Percentiles rank a stretch among this genome's conserved stretches.
These are phyloP conservation scores for Arion vulgaris DNA, from an alignment of 1,140 invertebrate genomes.

Conservation along the genomic window DNA sequence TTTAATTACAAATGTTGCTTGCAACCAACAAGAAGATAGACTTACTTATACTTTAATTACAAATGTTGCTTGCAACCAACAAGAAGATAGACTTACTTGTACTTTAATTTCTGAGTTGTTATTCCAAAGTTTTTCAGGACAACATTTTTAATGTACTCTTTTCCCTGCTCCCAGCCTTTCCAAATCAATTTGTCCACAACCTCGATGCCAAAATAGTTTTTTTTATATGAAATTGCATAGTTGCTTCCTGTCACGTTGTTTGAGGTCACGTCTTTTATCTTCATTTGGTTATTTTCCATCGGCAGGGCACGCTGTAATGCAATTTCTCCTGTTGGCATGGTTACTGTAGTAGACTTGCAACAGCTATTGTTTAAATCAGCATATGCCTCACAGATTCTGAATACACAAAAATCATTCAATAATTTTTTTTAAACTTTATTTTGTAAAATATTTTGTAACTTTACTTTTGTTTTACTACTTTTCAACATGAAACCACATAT, in stretches of 20 bases:
- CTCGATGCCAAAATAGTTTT: constrained; percentile 67
- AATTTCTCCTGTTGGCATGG: constrained; percentile 44
- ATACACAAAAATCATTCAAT: no score
- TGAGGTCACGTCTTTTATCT: constrained; percentile 14
- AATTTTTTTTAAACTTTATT: no score
- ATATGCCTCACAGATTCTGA: no score
- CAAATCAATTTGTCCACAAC: constrained; percentile 62
- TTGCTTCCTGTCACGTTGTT: constrained; percentile 28
- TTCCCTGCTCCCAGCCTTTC: constrained; percentile 70
- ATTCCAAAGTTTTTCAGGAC: constrained; percentile 70
- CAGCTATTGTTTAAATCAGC: no score
- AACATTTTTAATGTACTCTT: constrained; percentile 71
- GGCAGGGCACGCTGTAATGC: constrained; percentile 26
- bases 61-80: no score
- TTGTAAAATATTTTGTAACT: no score
- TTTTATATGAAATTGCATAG: constrained; percentile 27
- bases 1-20: no score
- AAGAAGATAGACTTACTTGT: constrained; percentile 64
- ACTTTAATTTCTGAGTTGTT: constrained; percentile 70
- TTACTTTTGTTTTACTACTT: no score
- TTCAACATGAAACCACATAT: no score
- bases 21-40: background rate
- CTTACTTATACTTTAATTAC: constrained; percentile 68
- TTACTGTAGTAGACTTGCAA: background rate
- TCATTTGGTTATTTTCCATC: background rate